Evolutionary conservation across 2,113 vertebrate species (phyloP).

Genomic region (Erpornis zantholeuca): DNA sequence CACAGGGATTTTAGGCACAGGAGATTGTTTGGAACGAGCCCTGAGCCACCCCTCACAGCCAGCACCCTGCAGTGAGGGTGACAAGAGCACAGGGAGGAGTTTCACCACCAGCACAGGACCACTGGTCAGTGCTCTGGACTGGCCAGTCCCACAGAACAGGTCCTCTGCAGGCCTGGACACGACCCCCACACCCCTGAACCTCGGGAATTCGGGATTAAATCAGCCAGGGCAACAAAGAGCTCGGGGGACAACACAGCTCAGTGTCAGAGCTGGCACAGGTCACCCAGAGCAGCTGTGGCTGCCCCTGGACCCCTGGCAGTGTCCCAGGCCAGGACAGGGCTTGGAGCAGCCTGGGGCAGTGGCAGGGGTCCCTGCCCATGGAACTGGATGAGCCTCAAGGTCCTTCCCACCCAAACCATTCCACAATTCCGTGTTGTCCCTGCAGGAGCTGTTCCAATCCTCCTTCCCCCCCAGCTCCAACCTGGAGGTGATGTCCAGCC

Average conservation of each 20-base stretch:
- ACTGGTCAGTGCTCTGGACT: too few relatives aligned
- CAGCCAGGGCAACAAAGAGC: not conserved
- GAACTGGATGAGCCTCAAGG: not conserved
- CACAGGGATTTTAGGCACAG: not conserved
- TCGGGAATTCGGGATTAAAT: accelerated
- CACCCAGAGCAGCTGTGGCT: not conserved
- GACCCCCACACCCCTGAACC: accelerated
- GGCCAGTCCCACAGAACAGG: not conserved
- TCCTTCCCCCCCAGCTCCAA: accelerated
- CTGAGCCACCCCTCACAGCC: not conserved
- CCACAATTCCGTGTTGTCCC: not conserved
- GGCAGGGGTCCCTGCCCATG: not conserved
- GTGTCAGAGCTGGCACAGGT: accelerated
- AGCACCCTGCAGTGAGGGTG: not conserved
- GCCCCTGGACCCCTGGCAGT: not conserved
- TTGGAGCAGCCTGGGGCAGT: not conserved
- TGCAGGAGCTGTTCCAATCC: not conserved
- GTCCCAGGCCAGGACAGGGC: not conserved
- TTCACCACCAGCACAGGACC: not conserved
- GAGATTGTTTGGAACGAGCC: not conserved
- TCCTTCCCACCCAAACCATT: not conserved
- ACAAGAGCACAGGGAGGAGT: not conserved
- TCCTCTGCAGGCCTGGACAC: not conserved
- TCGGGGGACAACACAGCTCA: not conserved
- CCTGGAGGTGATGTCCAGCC: not conserved